These are phyloP conservation scores for Lithobates sylvaticus DNA, from an alignment of 2,797 vertebrate genomes.

Conservation along the genomic window DNA sequence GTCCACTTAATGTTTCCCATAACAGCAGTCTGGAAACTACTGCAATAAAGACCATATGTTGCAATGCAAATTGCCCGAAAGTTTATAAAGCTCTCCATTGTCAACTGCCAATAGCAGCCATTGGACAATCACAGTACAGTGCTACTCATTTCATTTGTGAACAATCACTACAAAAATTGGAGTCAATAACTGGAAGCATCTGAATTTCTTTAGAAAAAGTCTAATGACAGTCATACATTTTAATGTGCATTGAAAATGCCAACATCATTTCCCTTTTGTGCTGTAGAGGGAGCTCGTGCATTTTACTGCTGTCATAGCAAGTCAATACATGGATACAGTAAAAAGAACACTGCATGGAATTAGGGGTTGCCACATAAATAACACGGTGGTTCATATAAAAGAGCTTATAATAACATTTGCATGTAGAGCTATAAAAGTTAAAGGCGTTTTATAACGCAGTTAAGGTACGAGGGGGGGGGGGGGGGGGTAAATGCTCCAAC, in stretches of 20 bases:
- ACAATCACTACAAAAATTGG: background rate
- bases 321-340: background rate
- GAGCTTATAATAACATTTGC: background rate
- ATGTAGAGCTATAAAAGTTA: background rate
- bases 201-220: background rate
- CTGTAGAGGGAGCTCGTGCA: conserved; percentile 50
- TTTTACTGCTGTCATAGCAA: background rate
- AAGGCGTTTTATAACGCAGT: background rate
- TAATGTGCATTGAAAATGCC: background rate
- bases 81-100: conserved; percentile 19
- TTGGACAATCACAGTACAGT: background rate
- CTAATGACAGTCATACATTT: background rate
- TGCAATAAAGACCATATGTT: conserved; percentile 32
- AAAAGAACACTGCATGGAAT: background rate
- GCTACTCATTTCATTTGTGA: background rate
- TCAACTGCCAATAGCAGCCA: conserved; percentile 12
- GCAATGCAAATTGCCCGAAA: conserved; percentile 7
- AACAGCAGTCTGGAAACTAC: conserved; percentile 15
- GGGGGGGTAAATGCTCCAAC: too few relatives aligned
- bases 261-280: background rate
- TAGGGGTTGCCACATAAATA: background rate
- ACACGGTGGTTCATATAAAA: background rate
- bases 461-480: too few relatives aligned
- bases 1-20: conserved; percentile 32
- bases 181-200: background rate